These are phyloP conservation scores for Eremobia ochroleuca DNA, from an alignment of 2,888 invertebrate species.

Conservation along the genomic window DNA sequence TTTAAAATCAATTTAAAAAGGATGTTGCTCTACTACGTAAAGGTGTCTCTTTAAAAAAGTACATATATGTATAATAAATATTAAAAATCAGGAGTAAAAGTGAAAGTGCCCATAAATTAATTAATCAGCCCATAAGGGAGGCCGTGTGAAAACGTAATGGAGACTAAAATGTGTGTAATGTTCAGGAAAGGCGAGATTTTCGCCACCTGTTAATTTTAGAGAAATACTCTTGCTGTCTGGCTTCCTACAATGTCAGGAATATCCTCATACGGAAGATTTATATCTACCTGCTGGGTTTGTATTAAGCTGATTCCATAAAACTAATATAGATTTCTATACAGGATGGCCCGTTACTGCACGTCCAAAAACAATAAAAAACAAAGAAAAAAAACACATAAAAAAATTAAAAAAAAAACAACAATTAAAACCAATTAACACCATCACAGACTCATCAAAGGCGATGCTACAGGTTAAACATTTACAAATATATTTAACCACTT, in stretches of 20 bases:
- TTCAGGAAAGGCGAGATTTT: slow-evolving; percentile 13
- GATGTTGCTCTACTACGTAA: background rate
- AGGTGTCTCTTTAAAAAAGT: background rate
- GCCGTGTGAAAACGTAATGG: slow-evolving; percentile 39
- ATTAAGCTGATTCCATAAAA: background rate
- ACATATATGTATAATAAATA: background rate
- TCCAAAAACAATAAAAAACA: too few species aligned
- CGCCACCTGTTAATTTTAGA: slow-evolving; percentile 27
- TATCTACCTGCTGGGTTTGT: background rate
- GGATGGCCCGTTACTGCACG: background rate
- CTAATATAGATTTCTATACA: too few species aligned
- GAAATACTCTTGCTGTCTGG: background rate
- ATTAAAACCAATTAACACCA: too few species aligned
- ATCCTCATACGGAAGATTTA: background rate
- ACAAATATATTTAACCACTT: too few species aligned
- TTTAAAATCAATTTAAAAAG: background rate
- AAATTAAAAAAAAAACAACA: too few species aligned
- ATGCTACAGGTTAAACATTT: too few species aligned
- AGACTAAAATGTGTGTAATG: slow-evolving; percentile 26
- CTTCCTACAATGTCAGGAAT: background rate
- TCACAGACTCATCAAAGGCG: too few species aligned
- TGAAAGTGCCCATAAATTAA: slow-evolving; percentile 41
- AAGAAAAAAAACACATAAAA: too few species aligned
- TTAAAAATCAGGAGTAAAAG: slow-evolving; percentile 21
- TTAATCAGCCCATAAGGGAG: slow-evolving; percentile 29